Evolutionary conservation across 2,113 vertebrate genomes (phyloP).

Genomic region (Pan paniscus): DNA sequence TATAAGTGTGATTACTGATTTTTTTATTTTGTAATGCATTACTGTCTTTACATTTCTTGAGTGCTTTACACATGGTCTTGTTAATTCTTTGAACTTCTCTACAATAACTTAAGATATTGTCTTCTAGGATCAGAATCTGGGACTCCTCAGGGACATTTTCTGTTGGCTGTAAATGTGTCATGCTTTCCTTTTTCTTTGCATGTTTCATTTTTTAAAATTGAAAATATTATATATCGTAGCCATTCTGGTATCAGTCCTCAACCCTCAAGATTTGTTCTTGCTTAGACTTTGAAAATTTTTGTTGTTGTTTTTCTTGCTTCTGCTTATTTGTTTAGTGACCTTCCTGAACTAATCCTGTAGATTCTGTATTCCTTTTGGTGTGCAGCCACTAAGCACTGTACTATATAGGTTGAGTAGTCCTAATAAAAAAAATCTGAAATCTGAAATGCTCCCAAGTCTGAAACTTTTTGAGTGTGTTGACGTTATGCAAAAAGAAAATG

Average conservation of each 20-base stretch:
- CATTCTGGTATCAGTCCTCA: background rate
- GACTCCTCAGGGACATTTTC: background rate
- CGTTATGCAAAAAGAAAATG: background rate
- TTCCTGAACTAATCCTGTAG: background rate
- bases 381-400: background rate
- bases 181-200: background rate
- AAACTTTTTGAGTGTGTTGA: background rate
- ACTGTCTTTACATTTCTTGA: background rate
- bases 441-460: background rate
- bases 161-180: background rate
- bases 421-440: background rate
- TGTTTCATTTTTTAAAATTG: background rate
- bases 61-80: background rate
- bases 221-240: background rate
- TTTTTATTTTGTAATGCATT: background rate
- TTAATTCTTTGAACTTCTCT: background rate
- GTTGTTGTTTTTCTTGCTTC: background rate
- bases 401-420: background rate
- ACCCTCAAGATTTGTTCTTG: background rate
- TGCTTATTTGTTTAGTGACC: background rate
- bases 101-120: background rate
- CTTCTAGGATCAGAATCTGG: background rate
- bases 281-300: background rate
- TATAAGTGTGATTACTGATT: background rate
- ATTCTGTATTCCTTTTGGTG: background rate